Base-by-base conservation (phyloP, 2,888 invertebrate genomes). In the Diloba caeruleocephala region DNA sequence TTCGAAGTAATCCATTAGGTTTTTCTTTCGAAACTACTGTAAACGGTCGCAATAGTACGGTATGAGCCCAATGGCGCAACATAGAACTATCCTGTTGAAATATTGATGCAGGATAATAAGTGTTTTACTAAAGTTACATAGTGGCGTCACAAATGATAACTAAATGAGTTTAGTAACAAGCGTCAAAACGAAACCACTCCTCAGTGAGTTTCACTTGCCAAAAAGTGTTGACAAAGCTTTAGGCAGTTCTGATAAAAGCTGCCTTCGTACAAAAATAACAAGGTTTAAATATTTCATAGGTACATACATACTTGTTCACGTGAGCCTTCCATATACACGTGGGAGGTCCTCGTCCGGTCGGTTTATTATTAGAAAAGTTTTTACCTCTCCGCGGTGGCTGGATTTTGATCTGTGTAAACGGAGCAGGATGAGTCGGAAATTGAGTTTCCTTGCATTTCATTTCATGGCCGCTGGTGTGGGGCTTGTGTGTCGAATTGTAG, bases 381-480 rank as follows among this genome's bases (percentile, higher is more conserved):
- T 75, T 79, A 76, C 81, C 77, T 83, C 77, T 72, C 58, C 61
- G 71, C 52, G 71, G 77, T 62, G 36, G 29, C 63, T 51, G 70
- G 66, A 75, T 78, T 78, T 73, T 61, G 70, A 75, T 78, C 71
- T 69, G 69, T 56, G 41, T 63, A 55, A 71, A 74, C 72, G 73
- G 66, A 73, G 67, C 50, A 68, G 74, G 76, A 73, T 63, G 51
- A 61, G 68, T 64, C 78, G 86, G 85, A 89, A 87, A 89, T 88
- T 85, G 82, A 78, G 76, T 87, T 84, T 79, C 74, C 76, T 77
- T 84, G 79, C 84, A 81, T 87, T 82, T 81, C 80, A 79, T 85
- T 87, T 81, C 71, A 78, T 73, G 83, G 71, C 59, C 73, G 71
- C 54, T 60, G 46, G 61, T 59, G 56, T 44, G 55, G 10, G 72